Base-by-base conservation (phyloP, 2,113 vertebrate species). In the Echinops telfairi region DNA sequence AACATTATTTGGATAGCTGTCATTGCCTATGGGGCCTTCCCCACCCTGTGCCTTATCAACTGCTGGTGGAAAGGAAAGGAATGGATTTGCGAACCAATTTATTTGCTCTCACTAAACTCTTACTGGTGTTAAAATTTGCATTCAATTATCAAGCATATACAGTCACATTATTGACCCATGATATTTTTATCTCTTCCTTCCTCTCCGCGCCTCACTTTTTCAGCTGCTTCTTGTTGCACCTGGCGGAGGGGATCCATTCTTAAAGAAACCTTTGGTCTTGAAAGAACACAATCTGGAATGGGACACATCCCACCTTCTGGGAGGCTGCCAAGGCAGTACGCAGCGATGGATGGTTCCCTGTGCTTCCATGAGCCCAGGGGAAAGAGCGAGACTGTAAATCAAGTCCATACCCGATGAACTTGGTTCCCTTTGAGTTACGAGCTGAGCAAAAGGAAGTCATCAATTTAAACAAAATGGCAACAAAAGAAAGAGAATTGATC, bases 381-480 rank as follows among this genome's bases (percentile, higher is more conserved):
- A 25, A 81, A 86, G 60, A 77, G 86, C 86, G 76, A 93, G 91
- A 93, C 20, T 8, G 79, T 97, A 96, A 95, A 95, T 97, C 96
- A 96, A 90, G 86, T 85, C 29, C 2, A 31, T 94, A 91, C 90
- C 91, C 92, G 94, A 88, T 88, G 97, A 94, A 96, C 97, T 93
- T 88, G 73, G 58, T 93, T 95, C 94, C 90, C 53, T 91, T 95
- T 94, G 94, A 88, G 93, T 88, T 90, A 73, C 60, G 92, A 93
- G 92, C 92, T 83, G 77, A 95, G 93, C 94, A 93, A 91, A 95
- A 84, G 96, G 96, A 97, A 97, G 97, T 93, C 77, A 95, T 97
- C 95, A 96, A 96, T 96, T 93, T 86, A 87, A 94, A 88, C 66
- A 93, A 95, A 90, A 93, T 43, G 88, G 92, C 91, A 92, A 88